Percentiles rank a stretch among this genome's conserved stretches.
These are phyloP conservation scores for Notoglanidium macrostoma DNA, from an alignment of 2,797 vertebrate species.

Conservation along the genomic window DNA sequence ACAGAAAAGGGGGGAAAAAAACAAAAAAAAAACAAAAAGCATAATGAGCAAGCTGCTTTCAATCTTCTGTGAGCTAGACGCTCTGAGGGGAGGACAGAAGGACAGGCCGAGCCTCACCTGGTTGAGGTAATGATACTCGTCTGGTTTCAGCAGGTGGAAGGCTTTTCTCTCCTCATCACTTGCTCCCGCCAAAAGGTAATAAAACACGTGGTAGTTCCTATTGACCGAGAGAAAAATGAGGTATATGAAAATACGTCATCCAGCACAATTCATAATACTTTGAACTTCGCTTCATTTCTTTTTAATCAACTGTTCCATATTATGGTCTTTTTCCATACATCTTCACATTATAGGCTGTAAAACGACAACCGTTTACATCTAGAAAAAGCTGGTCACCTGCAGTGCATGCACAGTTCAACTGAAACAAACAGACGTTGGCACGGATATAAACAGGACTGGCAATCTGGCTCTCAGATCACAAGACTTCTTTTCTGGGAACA, in stretches of 20 bases:
- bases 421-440: slow-evolving; percentile 16
- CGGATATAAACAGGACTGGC: slow-evolving; percentile 16
- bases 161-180: slow-evolving; percentile 90
- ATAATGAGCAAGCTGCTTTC: neutral
- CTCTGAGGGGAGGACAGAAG: neutral
- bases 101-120: slow-evolving; percentile 79
- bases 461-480: slow-evolving; percentile 29
- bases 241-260: neutral
- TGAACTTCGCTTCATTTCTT: neutral
- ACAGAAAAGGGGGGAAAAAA: neutral
- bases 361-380: slow-evolving; percentile 8
- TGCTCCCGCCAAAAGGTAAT: slow-evolving; percentile 97
- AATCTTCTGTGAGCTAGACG: neutral
- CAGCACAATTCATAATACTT: neutral
- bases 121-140: slow-evolving; percentile 97
- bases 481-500: slow-evolving; percentile 19
- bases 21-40: no score
- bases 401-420: slow-evolving; percentile 5
- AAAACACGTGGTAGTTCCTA: slow-evolving; percentile 99
- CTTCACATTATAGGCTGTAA: neutral
- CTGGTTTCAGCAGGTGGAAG: slow-evolving; percentile 93
- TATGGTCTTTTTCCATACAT: neutral
- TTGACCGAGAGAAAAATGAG: neutral
- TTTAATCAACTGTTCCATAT: neutral
- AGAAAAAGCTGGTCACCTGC: slow-evolving; percentile 10